These are phyloP conservation scores for Phasianus colchicus DNA, from an alignment of 2,113 vertebrate genomes.

Conservation along the genomic window DNA sequence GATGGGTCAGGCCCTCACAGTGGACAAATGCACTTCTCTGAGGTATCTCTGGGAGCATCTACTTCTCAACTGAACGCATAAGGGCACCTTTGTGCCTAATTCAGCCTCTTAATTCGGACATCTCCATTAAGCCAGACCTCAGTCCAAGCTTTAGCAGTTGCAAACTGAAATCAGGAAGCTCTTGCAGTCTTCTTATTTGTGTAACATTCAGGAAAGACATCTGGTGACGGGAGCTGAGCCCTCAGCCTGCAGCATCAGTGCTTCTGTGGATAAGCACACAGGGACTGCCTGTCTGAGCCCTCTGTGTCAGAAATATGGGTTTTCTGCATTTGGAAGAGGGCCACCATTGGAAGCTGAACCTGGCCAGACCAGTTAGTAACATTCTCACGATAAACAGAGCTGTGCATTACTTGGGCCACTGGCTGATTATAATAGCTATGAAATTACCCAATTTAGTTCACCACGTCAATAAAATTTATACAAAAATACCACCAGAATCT, in stretches of 20 bases:
- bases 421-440: conserved; percentile 62
- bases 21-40: background rate
- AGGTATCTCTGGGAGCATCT: background rate
- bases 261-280: background rate
- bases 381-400: conserved; percentile 37
- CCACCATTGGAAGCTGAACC: conserved; percentile 31
- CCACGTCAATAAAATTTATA: conserved; percentile 61
- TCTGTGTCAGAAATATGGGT: background rate
- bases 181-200: background rate
- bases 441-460: conserved; percentile 64
- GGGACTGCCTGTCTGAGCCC: background rate
- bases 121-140: background rate
- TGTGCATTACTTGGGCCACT: conserved; percentile 38
- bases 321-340: conserved; percentile 26
- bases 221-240: background rate
- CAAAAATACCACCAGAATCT: conserved; percentile 39
- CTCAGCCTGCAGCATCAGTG: background rate
- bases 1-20: fast-evolving
- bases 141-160: background rate
- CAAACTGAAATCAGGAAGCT: background rate
- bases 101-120: background rate
- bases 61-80: fast-evolving
- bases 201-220: background rate
- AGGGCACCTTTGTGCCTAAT: background rate
- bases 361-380: conserved; percentile 40